phyloP scores from a whole-genome alignment of 2,797 vertebrate species.

The Mus minutoides region DNA sequence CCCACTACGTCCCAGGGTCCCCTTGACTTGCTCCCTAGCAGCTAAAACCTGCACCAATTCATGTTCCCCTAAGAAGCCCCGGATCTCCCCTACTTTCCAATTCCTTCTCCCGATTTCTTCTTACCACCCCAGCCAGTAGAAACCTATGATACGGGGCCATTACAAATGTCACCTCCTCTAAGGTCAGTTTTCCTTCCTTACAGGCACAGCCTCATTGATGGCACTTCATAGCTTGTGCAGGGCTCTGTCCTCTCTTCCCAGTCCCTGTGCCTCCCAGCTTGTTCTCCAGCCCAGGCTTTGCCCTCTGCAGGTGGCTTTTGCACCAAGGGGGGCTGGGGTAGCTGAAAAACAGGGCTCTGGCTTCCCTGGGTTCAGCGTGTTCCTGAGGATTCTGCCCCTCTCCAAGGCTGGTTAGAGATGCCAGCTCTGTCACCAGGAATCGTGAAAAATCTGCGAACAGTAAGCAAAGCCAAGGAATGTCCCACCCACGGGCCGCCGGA shows the following conservation, averaged over 20 bases:
- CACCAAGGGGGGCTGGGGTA: not conserved
- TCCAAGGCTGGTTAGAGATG: conserved; percentile 2
- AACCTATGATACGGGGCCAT: not conserved
- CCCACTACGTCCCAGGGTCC: not conserved
- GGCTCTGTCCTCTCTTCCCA: not conserved
- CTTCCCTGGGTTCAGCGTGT: not conserved
- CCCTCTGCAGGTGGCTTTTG: not conserved
- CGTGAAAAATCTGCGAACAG: conserved; percentile 51
- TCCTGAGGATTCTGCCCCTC: conserved; percentile 1
- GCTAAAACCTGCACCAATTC: not conserved
- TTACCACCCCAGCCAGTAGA: not conserved
- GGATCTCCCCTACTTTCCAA: not conserved
- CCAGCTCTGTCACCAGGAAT: conserved; percentile 54
- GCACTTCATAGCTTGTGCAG: not conserved
- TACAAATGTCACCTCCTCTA: not conserved
- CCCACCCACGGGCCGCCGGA: conserved; percentile 59
- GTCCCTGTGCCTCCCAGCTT: too few relatives aligned
- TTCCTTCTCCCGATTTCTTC: not conserved
- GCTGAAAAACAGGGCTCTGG: not conserved
- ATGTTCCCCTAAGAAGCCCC: not conserved
- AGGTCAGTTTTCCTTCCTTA: not conserved
- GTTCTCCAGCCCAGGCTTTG: not conserved
- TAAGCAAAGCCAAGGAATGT: conserved; percentile 25
- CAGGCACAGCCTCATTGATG: not conserved
- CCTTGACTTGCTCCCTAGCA: not conserved